Evolutionary conservation across 2,888 invertebrate species (phyloP).

Genomic region (Microplitis deprimator): DNA sequence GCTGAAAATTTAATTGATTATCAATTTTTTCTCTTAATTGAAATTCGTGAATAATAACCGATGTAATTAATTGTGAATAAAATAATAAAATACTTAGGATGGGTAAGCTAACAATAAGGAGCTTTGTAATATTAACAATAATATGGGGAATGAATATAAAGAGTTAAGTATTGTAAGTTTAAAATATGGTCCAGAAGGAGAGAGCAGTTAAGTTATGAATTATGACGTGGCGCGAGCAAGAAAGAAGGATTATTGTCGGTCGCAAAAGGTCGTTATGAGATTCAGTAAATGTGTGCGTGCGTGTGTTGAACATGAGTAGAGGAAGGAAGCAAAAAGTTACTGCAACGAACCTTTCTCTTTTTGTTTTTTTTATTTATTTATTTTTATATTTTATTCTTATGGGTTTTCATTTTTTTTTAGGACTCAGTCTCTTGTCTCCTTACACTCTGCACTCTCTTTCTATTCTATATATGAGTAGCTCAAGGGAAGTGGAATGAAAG

Average conservation of each 20-base stretch:
- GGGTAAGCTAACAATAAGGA: not conserved
- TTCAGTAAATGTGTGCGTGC: constrained; percentile 24
- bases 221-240: constrained; percentile 61
- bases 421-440: constrained; percentile 30
- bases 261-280: constrained; percentile 62
- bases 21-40: no score
- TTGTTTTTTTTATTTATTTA: constrained; percentile 15
- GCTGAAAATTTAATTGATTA: no score
- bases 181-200: constrained; percentile 49
- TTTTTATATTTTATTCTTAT: constrained; percentile 26
- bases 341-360: constrained; percentile 51
- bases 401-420: constrained; percentile 27
- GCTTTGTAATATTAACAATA: not conserved
- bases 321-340: constrained; percentile 59
- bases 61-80: no score
- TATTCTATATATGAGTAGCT: constrained; percentile 14
- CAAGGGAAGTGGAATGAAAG: constrained; percentile 55
- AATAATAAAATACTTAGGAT: not conserved
- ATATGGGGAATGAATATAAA: constrained; percentile 20
- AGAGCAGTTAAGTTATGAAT: constrained; percentile 70
- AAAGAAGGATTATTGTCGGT: constrained; percentile 62
- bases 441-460: constrained; percentile 16
- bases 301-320: constrained; percentile 33
- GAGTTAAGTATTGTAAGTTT: constrained; percentile 41
- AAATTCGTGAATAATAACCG: no score